These are phyloP conservation scores for Ryuthela nishihirai DNA, from an alignment of 2,888 invertebrate species.

Conservation along the genomic window DNA sequence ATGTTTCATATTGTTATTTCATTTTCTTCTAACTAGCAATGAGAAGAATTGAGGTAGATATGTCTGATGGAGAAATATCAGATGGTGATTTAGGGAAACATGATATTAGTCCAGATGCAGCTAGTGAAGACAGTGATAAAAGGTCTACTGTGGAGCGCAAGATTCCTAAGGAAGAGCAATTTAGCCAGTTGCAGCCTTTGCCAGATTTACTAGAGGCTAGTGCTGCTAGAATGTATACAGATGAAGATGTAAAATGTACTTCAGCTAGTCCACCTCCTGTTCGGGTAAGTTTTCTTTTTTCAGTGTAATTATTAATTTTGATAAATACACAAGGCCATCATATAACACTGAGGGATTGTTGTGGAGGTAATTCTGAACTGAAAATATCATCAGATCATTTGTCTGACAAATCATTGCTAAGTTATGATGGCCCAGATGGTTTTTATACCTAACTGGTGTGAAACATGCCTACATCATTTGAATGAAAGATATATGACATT, in stretches of 20 bases:
- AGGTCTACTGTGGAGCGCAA: slow-evolving; percentile 33
- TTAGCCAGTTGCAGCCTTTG: slow-evolving; percentile 20
- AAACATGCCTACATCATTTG: too few species aligned
- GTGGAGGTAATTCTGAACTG: too few species aligned
- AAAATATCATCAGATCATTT: too few species aligned
- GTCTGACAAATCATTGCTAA: too few species aligned
- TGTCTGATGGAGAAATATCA: slow-evolving; percentile 81
- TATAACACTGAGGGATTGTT: too few species aligned
- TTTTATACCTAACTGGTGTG: too few species aligned
- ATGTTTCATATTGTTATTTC: neutral
- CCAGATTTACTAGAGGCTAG: slow-evolving; percentile 33
- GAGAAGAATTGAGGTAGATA: slow-evolving; percentile 63
- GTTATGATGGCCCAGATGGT: too few species aligned
- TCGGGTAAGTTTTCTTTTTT: slow-evolving; percentile 8
- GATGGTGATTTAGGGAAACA: slow-evolving; percentile 54
- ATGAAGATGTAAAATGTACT: slow-evolving; percentile 25
- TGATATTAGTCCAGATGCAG: slow-evolving; percentile 28
- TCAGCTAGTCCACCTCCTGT: too few species aligned
- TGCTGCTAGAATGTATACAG: slow-evolving; percentile 23
- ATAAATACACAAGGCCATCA: neutral
- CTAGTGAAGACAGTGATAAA: slow-evolving; percentile 35
- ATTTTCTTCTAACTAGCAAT: slow-evolving; percentile 13
- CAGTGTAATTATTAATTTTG: neutral
- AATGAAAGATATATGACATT: too few species aligned
- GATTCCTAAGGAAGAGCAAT: slow-evolving; percentile 27